Base-by-base conservation (phyloP, 2,113 vertebrate species). In the Strigops habroptila region DNA sequence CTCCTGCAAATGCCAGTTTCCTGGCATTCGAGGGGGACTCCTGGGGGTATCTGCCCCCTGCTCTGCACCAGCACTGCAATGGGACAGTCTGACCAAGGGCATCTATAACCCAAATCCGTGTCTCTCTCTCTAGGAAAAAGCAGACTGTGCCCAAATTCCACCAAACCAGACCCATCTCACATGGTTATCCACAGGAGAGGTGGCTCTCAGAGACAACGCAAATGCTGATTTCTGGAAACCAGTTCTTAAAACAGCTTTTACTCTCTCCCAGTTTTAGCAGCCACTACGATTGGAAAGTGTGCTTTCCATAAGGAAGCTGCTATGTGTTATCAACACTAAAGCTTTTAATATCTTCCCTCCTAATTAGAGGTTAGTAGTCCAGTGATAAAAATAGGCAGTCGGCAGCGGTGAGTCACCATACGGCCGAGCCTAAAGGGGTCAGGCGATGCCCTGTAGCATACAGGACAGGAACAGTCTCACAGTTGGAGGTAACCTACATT, bases 281-380 rank as follows among this genome's bases (percentile, higher is more conserved):
- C 25, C 24, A 41, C 52, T 33, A 12, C 1, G 4, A 88, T 63
- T 78, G 43, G 68, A 71, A 95, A 43, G 60, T 41, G 53, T 59
- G 74, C 60, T 86, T 94, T 93, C 77, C 0, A 0, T 87, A 69
- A 87, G 86, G 65, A 88, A 96, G 31, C 80, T 84, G 64, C 52
- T 84, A 67, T 4, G 3, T 52, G 53, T 91, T 85, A 91, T 17
- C 4, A 9, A 43, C 15, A 15, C 28, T 65, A 69, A 89, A 95
- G 75, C 83, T 95, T 91, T 92, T 92, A 93, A 84, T 92, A 86
- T 84, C 77, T 89, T 88, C 23, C 84, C 53, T 92, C 51, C 86
- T 95, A 92, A 93, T 93, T 94, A 92, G 86, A 89, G 88, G 95
- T 94, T 96, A 95, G 93, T 91, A 91, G 91, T 79, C 83, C 81